phyloP scores from a whole-genome alignment of 1,140 invertebrate genomes.

The Nasonia giraulti region DNA sequence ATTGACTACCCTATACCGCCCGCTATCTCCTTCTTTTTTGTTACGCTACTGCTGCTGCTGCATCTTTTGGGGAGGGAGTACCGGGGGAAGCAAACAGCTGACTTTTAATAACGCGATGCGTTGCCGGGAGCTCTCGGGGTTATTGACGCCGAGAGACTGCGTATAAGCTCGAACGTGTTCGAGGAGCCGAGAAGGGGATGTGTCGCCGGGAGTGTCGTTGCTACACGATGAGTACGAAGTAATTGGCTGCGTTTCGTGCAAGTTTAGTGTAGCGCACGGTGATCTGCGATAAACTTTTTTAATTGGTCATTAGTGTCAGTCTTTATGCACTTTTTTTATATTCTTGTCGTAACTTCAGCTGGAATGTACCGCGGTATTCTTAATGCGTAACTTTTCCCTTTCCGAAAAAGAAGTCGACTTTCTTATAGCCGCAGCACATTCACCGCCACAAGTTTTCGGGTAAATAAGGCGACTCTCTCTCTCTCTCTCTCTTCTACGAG shows the following conservation, averaged over 20 bases:
- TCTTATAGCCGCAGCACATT: too few relatives aligned
- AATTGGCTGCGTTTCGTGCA: too few relatives aligned
- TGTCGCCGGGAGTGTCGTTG: background rate
- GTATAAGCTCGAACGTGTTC: background rate
- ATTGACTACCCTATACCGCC: constrained; percentile 65
- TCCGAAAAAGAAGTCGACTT: too few relatives aligned
- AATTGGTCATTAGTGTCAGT: too few relatives aligned
- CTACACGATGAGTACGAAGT: background rate
- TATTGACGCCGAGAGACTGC: background rate
- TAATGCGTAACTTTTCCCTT: too few relatives aligned
- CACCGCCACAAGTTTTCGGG: too few relatives aligned
- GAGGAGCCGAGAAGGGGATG: background rate
- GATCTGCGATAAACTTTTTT: too few relatives aligned
- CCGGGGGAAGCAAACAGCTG: constrained; percentile 16
- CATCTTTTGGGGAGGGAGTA: background rate
- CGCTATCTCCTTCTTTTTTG: constrained; percentile 2
- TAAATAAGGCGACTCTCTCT: background rate
- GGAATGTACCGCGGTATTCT: too few relatives aligned
- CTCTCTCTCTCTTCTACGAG: background rate
- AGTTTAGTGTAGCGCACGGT: too few relatives aligned
- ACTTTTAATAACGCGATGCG: constrained; percentile 29
- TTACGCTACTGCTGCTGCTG: background rate
- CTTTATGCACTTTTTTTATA: too few relatives aligned
- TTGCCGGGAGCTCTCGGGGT: background rate
- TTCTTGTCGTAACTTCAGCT: too few relatives aligned